A percentile compares a stretch with the other conserved stretches of the same genome.
Conservation (phyloP, 2,888 invertebrate species). For the Chelonus formosanus region DNA sequence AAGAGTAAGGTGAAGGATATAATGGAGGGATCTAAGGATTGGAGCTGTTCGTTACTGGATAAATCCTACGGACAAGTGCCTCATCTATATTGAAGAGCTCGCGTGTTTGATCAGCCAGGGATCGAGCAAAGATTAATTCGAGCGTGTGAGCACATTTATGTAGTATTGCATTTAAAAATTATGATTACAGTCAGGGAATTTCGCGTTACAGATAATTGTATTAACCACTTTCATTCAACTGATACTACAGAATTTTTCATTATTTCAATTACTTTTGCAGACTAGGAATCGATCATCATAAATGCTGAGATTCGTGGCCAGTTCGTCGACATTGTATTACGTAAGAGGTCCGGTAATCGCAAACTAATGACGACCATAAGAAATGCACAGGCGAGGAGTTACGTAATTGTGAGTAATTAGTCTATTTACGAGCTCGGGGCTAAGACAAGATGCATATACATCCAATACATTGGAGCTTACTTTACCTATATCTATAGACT, state of each 20-base stretch:
- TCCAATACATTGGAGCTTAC: conserved; percentile 12
- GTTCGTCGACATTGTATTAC: conserved; percentile 44
- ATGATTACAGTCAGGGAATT: no score
- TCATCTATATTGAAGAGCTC: conserved; percentile 13
- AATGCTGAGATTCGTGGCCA: conserved; percentile 5
- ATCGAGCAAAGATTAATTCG: conserved; percentile 10
- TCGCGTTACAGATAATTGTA: no score
- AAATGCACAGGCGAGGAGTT: conserved; percentile 42
- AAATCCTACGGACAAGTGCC: conserved; percentile 16
- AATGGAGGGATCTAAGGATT: conserved; percentile 19
- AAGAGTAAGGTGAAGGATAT: conserved; percentile 8
- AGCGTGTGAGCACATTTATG: background rate
- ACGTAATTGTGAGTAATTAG: conserved; percentile 57
- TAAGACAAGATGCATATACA: conserved; percentile 32
- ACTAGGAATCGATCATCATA: conserved; percentile 21
- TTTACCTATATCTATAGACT: conserved; percentile 12
- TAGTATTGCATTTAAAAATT: no score
- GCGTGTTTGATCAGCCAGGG: conserved; percentile 10
- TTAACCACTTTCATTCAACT: no score
- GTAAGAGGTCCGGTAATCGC: conserved; percentile 46
- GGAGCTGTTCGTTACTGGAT: conserved; percentile 5
- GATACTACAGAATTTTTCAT: background rate
- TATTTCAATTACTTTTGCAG: background rate
- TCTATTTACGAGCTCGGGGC: conserved; percentile 51
- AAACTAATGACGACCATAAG: conserved; percentile 51